A percentile compares a stretch with the other conserved stretches of the same genome.
Conservation (phyloP, 2,888 invertebrate genomes). For the Hecatera dysodea region DNA sequence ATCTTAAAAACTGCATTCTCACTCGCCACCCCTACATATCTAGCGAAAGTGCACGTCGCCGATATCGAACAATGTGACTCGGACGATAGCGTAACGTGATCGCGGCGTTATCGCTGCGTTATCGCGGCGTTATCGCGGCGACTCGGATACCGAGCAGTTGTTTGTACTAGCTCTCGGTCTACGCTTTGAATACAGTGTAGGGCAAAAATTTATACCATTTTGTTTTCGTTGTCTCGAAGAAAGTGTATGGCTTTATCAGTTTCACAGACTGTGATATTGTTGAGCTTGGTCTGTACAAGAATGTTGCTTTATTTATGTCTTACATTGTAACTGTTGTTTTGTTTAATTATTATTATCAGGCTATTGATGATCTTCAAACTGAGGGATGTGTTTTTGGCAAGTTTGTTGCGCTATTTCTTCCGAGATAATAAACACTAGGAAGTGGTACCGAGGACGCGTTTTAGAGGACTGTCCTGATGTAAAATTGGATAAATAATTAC, state of each 20-base stretch:
- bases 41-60: constrained; percentile 81
- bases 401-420: no score
- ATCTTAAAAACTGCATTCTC: constrained; percentile 15
- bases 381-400: no score
- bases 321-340: constrained; percentile 13
- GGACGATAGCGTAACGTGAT: constrained; percentile 79
- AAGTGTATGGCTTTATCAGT: constrained; percentile 53
- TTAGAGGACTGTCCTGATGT: no score
- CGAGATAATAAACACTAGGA: no score
- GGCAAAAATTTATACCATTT: constrained; percentile 53
- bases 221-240: constrained; percentile 54
- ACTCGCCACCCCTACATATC: constrained; percentile 77
- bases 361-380: no score
- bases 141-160: constrained; percentile 61
- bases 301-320: constrained; percentile 13
- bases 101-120: constrained; percentile 69
- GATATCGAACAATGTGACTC: constrained; percentile 86
- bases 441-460: no score
- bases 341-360: constrained; percentile 8
- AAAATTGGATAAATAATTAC: no score
- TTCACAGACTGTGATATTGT: constrained; percentile 30
- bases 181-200: constrained; percentile 48
- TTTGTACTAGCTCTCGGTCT: constrained; percentile 49
- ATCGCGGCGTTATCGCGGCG: constrained; percentile 67
- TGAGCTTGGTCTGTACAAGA: neutral